Evolutionary conservation across 2,888 invertebrate species (phyloP), one percentile per base, ranked within the genome.

Genomic region (Nomada lathburiana): DNA sequence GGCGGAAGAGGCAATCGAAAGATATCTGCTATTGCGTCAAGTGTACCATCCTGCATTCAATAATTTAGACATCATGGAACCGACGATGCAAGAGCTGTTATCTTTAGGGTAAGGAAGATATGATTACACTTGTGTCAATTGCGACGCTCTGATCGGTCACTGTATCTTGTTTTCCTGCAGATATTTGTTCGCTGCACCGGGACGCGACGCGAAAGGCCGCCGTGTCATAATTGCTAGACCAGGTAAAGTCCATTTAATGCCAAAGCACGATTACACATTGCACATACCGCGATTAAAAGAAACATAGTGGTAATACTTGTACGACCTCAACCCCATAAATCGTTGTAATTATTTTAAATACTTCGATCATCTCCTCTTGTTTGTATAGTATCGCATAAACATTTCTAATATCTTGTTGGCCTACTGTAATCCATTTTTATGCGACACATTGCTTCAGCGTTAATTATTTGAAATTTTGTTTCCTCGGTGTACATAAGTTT

Each of bases 181-280:
- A 89, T 97, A 97, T 93, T 95, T 97, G 87, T 97, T 97, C 93
- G 96, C 96, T 68, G 96, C 97, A 86, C 97, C 97, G 20, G 96
- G 96, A 93, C 95, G 97, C 90, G 97, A 98, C 93, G 95, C 95
- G 84, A 94, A 95, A 87, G 97, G 97, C 11, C 95, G 97, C 74
- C 95, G 97, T 79, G 96, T 97, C 64, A 95, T 97, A 87, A 95
- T 97, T 87, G 96, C 96, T 87, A 95, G 97, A 94, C 97, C 97
- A 93, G 97, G 97, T 97, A 95, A 94, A 20, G 23, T 44, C 26
- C 16, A 13, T 18, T 67, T 60, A 13, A 60, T 69, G 2, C 23
- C n/a, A n/a, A 16, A 20, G 36, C 55, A 4, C 18, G 13, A 62
- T 62, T 23, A 71, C 29, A 75, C 16, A 29, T 63, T 36, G 36